Base-by-base conservation (phyloP, 2,113 vertebrate genomes). In the Helogale parvula region DNA sequence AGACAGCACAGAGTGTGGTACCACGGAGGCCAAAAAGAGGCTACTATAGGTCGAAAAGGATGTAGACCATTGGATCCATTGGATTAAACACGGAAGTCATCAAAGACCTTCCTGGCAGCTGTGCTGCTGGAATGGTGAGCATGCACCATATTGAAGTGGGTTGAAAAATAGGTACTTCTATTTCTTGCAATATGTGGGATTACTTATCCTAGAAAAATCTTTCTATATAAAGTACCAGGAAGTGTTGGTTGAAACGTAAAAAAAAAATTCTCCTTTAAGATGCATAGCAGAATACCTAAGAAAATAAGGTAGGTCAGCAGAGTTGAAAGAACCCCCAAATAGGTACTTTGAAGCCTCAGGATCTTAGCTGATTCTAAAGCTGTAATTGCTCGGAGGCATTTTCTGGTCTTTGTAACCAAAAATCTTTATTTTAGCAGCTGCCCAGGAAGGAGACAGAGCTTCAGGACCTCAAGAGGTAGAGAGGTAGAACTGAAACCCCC, bases 151-250 rank as follows among this genome's bases (percentile, higher is more conserved):
- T 17, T 50, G 86, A 68, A 86, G 68, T 81, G n/a, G 47, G 31
- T 45, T 71, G 41, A 71, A 88, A 82, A 71, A 10, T 5, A 83
- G 38, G 16, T 60, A n/a, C 35, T 92, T 76, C 15, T 31, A 50
- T 92, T 91, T 92, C 31, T 88, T 60, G 68, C 50, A 88, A 23
- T 52, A 77, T 14, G 60, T 68, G 21, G 52, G 19, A 10, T 63
- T 80, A 80, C 52, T 45, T 92, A 81, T 25, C 74, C 29, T 86
- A 38, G 77, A 94, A 93, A 93, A 89, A 96, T 27, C 38, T 72
- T 94, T 57, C 38, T 81, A 5, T 41, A 29, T 89, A 66, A 80
- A 81, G 74, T 76, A 63, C 12, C 41, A 60, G 72, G 38, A 92
- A 80, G 57, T 52, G 38, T 41, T 79, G 63, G 12, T 33, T 91